Evolutionary conservation across 2,797 vertebrate species (phyloP).

Genomic region (Helostoma temminkii): DNA sequence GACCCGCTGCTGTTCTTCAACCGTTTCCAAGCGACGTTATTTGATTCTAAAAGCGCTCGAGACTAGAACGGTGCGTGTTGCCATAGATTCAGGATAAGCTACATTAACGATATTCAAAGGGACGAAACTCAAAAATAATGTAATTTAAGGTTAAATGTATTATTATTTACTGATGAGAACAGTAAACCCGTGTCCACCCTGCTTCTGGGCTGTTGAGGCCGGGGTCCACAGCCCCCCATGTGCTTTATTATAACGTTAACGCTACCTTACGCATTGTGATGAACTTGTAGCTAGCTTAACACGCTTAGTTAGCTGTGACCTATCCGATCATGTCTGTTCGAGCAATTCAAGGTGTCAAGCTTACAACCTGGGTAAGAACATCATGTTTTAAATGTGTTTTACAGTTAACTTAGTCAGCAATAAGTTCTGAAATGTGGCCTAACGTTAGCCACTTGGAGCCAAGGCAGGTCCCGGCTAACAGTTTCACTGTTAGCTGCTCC

Average conservation of each 20-base stretch:
- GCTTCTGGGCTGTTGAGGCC: slow-evolving; percentile 24
- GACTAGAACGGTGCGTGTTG: background rate
- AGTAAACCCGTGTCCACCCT: background rate
- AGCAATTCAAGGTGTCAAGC: background rate
- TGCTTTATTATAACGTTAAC: slow-evolving; percentile 45
- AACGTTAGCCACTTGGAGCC: slow-evolving; percentile 41
- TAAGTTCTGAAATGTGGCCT: slow-evolving; percentile 66
- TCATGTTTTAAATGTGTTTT: background rate
- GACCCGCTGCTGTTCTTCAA: background rate
- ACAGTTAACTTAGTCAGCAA: background rate
- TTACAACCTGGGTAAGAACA: fast-evolving
- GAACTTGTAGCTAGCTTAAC: no score
- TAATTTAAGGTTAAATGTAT: background rate
- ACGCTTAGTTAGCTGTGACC: background rate
- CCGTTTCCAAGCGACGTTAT: slow-evolving; percentile 4
- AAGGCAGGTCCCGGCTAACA: slow-evolving; percentile 27
- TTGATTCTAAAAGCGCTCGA: background rate
- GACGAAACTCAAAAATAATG: fast-evolving
- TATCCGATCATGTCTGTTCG: background rate
- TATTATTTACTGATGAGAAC: background rate
- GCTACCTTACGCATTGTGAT: no score
- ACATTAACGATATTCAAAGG: background rate
- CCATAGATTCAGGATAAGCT: background rate
- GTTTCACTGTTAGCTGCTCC: slow-evolving; percentile 27
- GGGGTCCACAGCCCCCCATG: slow-evolving; percentile 50